phyloP scores from a whole-genome alignment of 2,113 vertebrate species.

The Perccottus glenii region DNA sequence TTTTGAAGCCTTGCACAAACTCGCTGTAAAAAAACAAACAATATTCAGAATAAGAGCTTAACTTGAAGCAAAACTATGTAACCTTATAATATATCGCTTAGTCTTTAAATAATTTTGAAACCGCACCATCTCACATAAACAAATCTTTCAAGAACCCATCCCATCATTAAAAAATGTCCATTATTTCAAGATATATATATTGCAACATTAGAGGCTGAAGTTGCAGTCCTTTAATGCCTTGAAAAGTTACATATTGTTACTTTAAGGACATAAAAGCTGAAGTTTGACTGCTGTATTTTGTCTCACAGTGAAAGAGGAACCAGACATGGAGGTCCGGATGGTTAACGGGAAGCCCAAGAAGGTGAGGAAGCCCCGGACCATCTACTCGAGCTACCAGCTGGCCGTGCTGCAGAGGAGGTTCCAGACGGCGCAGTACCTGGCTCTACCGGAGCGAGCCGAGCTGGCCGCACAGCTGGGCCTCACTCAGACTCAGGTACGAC shows the following conservation, averaged over 20 bases:
- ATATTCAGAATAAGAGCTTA: neutral
- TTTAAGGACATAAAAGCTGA: neutral
- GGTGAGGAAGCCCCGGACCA: conserved; percentile 96
- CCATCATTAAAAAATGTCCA: no score
- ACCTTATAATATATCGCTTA: neutral
- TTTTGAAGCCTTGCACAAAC: neutral
- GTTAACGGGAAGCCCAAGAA: conserved; percentile 99
- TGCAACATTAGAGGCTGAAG: no score
- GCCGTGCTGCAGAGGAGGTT: conserved; percentile 96
- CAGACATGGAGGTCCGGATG: conserved; percentile 96
- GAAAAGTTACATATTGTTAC: neutral
- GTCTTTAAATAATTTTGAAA: no score
- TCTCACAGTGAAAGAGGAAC: conserved; percentile 91
- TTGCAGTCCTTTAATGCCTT: neutral
- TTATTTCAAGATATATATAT: no score
- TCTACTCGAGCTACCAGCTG: conserved; percentile 98
- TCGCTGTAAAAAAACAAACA: conserved; percentile 3
- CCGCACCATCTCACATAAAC: no score
- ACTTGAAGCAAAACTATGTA: no score
- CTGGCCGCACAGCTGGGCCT: conserved; percentile 95
- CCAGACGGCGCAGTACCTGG: conserved; percentile 98
- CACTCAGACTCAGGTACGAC: conserved; percentile 94
- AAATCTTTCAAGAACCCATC: no score
- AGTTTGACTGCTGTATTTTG: neutral
- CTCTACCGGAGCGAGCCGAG: conserved; percentile 93